Conservation (phyloP, 2,113 vertebrate species). For the Leuciscus idus region DNA sequence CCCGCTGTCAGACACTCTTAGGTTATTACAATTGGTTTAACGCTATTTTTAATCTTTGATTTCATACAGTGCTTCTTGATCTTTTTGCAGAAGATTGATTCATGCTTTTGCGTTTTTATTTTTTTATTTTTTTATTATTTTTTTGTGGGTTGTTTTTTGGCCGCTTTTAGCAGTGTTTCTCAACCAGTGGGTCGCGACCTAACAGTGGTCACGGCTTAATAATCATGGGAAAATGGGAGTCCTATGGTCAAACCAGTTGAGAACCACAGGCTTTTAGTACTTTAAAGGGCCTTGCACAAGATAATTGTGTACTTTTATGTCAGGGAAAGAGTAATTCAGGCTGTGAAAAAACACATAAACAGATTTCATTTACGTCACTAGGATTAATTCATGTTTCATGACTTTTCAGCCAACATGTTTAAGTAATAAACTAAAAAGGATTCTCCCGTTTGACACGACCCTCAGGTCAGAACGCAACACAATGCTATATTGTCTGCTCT, state of each 20-base stretch:
- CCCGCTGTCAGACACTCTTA: constrained; percentile 5
- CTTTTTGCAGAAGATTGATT: neutral
- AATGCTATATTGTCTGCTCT: neutral
- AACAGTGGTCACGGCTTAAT: too few species aligned
- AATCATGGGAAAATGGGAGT: too few species aligned
- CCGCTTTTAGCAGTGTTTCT: too few species aligned
- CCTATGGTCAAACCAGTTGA: too few species aligned
- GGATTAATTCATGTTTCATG: neutral
- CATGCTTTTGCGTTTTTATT: neutral
- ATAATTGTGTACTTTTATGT: neutral
- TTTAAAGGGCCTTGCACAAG: neutral
- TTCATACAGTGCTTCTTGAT: neutral
- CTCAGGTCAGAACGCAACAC: neutral
- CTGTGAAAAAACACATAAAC: too few species aligned
- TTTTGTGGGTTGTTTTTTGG: neutral
- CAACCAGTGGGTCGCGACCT: too few species aligned
- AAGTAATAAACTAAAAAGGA: neutral
- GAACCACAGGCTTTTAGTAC: neutral
- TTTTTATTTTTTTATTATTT: too few species aligned
- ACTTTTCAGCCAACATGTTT: neutral
- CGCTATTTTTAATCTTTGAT: neutral
- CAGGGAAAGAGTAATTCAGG: neutral
- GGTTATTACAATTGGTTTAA: neutral
- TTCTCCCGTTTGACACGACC: constrained; percentile 1
- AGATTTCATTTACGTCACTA: neutral